Conservation (phyloP, 1,140 invertebrate species). For the Drosophila oshimai region DNA sequence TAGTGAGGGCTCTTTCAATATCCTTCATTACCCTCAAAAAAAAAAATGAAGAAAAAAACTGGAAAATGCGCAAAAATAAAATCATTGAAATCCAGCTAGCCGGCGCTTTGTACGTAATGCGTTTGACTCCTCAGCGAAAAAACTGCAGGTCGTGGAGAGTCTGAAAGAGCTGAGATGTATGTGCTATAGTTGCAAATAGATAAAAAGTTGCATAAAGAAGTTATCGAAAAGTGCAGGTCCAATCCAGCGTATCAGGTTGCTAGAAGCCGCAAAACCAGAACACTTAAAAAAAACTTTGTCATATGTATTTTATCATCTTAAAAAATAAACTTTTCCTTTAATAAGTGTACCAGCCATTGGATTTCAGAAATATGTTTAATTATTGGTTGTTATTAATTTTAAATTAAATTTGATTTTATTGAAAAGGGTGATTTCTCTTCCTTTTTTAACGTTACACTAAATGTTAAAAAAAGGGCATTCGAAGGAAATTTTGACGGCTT, state of each 20-base stretch:
- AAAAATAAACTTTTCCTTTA: no score
- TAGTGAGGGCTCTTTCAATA: slow-evolving; percentile 70
- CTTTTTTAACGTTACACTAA: no score
- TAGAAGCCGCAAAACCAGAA: slow-evolving; percentile 2
- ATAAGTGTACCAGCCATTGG: no score
- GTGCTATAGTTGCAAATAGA: slow-evolving; percentile 64
- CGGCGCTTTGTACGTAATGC: slow-evolving; percentile 70
- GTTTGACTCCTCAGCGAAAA: slow-evolving; percentile 73
- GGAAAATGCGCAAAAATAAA: slow-evolving; percentile 77
- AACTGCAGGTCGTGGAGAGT: slow-evolving; percentile 47
- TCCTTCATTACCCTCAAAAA: slow-evolving; percentile 71
- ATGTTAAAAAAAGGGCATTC: no score
- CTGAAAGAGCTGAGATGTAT: slow-evolving; percentile 15
- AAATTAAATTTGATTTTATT: no score
- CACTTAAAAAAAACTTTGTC: slow-evolving; percentile 16
- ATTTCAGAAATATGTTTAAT: no score
- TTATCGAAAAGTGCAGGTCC: slow-evolving; percentile 75
- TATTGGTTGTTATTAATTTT: no score
- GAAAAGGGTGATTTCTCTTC: no score
- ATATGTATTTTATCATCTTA: background rate
- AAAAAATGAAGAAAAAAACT: slow-evolving; percentile 54
- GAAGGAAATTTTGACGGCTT: no score
- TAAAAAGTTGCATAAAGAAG: slow-evolving; percentile 74
- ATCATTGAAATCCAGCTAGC: slow-evolving; percentile 70
- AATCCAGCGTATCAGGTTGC: slow-evolving; percentile 25